Percentiles rank a stretch among this genome's conserved stretches.
Evolutionary conservation across 2,113 vertebrate species (phyloP).

Genomic region (Onychostruthus taczanowskii): DNA sequence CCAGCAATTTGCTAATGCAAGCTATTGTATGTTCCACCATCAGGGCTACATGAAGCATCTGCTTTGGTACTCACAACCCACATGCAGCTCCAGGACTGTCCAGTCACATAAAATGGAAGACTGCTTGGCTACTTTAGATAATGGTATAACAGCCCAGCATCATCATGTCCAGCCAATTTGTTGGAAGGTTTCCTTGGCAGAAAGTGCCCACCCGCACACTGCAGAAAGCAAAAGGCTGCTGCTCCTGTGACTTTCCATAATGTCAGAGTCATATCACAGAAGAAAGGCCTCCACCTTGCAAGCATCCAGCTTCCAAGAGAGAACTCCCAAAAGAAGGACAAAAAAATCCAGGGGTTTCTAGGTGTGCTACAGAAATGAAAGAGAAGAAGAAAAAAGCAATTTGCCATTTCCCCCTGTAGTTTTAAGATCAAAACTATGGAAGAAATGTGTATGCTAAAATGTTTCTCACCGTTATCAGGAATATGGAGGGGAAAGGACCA

Average conservation of each 20-base stretch:
- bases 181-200: rapidly evolving
- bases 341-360: background rate
- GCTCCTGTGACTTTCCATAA: background rate
- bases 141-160: background rate
- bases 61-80: background rate
- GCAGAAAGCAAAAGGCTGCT: background rate
- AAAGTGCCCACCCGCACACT: background rate
- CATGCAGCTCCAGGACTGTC: background rate
- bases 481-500: background rate
- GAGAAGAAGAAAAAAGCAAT: background rate
- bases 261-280: background rate
- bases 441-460: background rate
- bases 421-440: background rate
- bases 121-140: background rate
- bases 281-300: background rate
- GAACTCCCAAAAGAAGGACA: background rate
- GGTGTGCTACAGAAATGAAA: background rate
- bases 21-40: background rate
- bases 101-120: background rate
- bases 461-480: background rate
- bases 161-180: background rate
- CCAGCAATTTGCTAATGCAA: background rate
- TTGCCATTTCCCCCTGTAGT: rapidly evolving
- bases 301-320: background rate
- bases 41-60: background rate